phyloP scores from a whole-genome alignment of 2,113 vertebrate genomes.

The Ailurus styani region DNA sequence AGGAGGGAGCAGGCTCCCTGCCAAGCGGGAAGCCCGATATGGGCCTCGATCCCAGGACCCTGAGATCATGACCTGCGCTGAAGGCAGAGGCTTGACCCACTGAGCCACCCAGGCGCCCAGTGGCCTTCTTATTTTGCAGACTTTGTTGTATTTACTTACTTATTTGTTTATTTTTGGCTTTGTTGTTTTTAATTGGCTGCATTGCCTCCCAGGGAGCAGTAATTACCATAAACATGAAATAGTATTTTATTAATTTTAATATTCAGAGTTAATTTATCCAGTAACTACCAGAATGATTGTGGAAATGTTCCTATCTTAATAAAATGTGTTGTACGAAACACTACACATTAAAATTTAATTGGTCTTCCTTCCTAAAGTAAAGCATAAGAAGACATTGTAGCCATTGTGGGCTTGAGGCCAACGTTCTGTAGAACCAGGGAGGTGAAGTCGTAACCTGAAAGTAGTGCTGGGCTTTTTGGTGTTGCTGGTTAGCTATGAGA shows the following conservation, averaged over 20 bases:
- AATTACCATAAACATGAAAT: neutral
- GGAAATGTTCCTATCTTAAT: neutral
- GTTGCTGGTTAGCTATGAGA: neutral
- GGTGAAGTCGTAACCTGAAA: neutral
- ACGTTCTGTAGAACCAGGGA: neutral
- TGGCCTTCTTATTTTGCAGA: neutral
- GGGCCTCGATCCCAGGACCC: too few relatives aligned
- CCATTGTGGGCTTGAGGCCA: neutral
- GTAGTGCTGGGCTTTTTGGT: neutral
- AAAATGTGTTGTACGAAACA: neutral
- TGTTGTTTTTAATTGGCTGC: neutral
- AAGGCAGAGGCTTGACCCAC: too few relatives aligned
- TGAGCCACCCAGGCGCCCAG: too few relatives aligned
- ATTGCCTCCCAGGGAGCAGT: neutral
- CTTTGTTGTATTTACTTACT: neutral
- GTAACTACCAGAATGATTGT: neutral
- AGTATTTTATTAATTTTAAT: conserved; percentile 10
- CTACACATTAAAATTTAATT: neutral
- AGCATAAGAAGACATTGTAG: neutral
- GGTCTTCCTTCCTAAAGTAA: neutral
- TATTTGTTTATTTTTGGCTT: neutral
- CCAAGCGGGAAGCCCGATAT: too few relatives aligned
- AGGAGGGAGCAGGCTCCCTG: too few relatives aligned
- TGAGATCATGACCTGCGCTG: too few relatives aligned
- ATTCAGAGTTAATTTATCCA: neutral